Evolutionary conservation across 2,888 invertebrate genomes (phyloP).

Genomic region (Heliothis peltigera): DNA sequence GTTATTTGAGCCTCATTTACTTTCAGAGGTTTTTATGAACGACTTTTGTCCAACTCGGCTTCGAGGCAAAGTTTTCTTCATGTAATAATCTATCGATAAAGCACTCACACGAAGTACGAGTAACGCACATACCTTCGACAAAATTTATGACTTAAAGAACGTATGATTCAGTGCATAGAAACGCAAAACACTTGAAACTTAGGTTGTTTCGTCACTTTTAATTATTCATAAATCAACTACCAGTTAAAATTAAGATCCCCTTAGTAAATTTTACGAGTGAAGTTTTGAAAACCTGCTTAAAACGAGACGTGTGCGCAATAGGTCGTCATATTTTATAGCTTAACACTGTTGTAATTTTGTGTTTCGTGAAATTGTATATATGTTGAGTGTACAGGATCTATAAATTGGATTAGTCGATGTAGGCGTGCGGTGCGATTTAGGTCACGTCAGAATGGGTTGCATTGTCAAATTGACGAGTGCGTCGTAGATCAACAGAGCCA

Average conservation of each 20-base stretch:
- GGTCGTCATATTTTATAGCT: constrained; percentile 64
- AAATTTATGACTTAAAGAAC: constrained; percentile 49
- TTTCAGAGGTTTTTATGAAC: constrained; percentile 29
- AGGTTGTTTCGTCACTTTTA: constrained; percentile 71
- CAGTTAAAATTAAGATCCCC: constrained; percentile 74
- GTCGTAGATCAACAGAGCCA: constrained; percentile 50
- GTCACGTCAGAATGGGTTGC: constrained; percentile 60
- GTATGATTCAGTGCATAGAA: constrained; percentile 64
- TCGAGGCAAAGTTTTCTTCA: constrained; percentile 26
- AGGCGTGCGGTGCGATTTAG: constrained; percentile 49
- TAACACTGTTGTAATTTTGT: constrained; percentile 61
- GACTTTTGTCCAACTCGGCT: constrained; percentile 22
- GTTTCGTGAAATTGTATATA: constrained; percentile 43
- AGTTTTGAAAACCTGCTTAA: constrained; percentile 67
- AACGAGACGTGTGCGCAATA: constrained; percentile 66
- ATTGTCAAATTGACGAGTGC: constrained; percentile 59
- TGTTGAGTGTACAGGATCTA: constrained; percentile 27
- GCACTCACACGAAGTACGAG: constrained; percentile 42
- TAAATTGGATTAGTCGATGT: constrained; percentile 38
- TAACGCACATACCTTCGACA: constrained; percentile 42
- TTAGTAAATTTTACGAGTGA: constrained; percentile 74
- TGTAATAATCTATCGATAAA: constrained; percentile 37
- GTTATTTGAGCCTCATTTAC: constrained; percentile 17
- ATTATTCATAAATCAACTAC: constrained; percentile 76
- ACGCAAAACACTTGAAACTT: constrained; percentile 65